phyloP scores from a whole-genome alignment of 2,888 invertebrate genomes.

The Zhuqinia jingwanae region DNA sequence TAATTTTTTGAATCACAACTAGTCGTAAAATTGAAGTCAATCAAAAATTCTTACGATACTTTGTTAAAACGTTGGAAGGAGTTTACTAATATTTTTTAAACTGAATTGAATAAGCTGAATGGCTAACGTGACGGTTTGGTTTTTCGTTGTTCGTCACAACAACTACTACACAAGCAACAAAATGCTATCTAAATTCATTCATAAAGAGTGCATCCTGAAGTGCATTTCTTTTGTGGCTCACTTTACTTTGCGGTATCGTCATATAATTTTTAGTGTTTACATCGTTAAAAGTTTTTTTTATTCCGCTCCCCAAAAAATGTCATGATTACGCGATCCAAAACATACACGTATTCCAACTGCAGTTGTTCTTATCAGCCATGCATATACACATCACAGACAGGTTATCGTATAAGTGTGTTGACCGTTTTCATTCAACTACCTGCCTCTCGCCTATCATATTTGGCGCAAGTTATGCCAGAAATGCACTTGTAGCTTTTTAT shows the following conservation, averaged over 20 bases:
- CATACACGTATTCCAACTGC: neutral
- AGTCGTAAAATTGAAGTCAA: too few relatives aligned
- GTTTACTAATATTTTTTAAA: too few relatives aligned
- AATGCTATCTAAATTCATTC: neutral
- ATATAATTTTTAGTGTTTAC: neutral
- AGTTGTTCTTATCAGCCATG: neutral
- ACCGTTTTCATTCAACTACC: neutral
- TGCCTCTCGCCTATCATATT: conserved; percentile 36
- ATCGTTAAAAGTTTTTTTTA: neutral
- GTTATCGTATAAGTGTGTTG: too few relatives aligned
- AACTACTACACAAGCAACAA: neutral
- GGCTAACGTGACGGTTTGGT: conserved; percentile 1
- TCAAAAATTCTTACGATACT: too few relatives aligned
- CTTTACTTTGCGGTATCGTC: neutral
- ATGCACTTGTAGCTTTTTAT: conserved; percentile 35
- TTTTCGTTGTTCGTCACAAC: neutral
- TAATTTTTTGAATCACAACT: too few relatives aligned
- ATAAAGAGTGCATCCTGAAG: conserved; percentile 57
- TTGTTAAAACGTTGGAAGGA: too few relatives aligned
- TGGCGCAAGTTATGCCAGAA: conserved; percentile 49
- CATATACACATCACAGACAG: neutral
- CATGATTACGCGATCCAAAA: neutral
- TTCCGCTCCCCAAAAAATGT: conserved; percentile 19
- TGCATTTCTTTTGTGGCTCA: conserved; percentile 22
- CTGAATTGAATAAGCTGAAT: too few relatives aligned